Evolutionary conservation across 2,888 invertebrate genomes (phyloP), one percentile per base, ranked within the genome.

Genomic region (Arctia plantaginis): DNA sequence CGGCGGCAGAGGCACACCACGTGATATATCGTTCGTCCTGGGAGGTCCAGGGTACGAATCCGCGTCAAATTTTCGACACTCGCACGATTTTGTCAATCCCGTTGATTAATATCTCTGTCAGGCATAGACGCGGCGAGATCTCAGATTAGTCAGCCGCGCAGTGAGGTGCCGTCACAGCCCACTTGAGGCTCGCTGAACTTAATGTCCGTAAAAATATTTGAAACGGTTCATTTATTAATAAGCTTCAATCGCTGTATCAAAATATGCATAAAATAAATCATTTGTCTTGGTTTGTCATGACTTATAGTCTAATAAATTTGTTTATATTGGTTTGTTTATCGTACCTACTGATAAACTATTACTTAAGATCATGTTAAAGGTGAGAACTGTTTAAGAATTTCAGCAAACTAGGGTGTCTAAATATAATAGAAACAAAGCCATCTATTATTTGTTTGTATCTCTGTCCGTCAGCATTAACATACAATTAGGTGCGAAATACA

Each of bases 41-140:
- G 94, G 95, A 94, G 95, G 95, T 95, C 95, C 88, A 23, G 86
- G 87, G 87, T 87, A 89, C 87, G 78, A 84, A 83, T 85, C 90
- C 88, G 89, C 91, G 90, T 91, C 93, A 92, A 87, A 94, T 93
- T 94, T 94, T 95, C 94, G 94, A 94, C 95, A 95, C 94, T 92
- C 86, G 92, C 93, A 94, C 92, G 93, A 94, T 94, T 95, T 94
- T 95, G 95, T 94, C 94, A 93, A 94, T 91, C 90, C 83, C 79
- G 85, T 88, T 93, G 94, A 94, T 95, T 92, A 91, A 94, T 95
- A 93, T 94, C 93, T 91, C 86, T 83, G 86, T 89, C 88, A 82
- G 82, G 85, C 78, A 83, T 88, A 89, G 89, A 88, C 87, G 86
- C 86, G 77, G 81, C 81, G 87, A 90, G 92, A 93, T 92, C 87